A percentile compares a stretch with the other conserved stretches of the same genome.
phyloP scores from a whole-genome alignment of 2,797 vertebrate species.

The Rallus crepitans region DNA sequence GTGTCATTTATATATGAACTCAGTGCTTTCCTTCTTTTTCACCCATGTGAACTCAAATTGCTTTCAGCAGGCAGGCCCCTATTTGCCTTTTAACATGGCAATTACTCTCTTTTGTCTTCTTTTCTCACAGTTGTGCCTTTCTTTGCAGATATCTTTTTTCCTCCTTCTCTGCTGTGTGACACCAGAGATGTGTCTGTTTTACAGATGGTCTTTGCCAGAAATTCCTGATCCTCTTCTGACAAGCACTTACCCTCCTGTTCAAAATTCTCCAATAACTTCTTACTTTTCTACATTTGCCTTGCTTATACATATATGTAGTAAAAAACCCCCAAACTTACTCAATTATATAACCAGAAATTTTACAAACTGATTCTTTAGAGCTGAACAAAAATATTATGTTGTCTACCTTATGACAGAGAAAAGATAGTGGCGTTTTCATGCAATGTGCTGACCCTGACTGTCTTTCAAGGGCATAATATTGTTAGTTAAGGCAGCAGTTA shows the following conservation, averaged over 20 bases:
- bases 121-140: not conserved
- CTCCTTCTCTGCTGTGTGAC: not conserved
- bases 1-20: conserved; percentile 34
- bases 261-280: not conserved
- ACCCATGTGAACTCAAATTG: conserved; percentile 16
- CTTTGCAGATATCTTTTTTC: not conserved
- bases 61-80: conserved; percentile 9
- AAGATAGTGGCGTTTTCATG: not conserved
- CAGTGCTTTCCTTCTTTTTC: not conserved
- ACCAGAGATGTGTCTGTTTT: not conserved
- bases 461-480: not conserved
- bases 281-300: not conserved
- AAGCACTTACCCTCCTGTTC: not conserved
- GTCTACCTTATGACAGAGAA: not conserved
- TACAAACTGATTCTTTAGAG: not conserved
- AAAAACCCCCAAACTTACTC: not conserved
- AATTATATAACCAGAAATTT: not conserved
- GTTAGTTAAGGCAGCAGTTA: not conserved
- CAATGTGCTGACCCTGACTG: not conserved
- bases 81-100: conserved; percentile 10
- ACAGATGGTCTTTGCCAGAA: not conserved
- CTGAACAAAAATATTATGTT: not conserved
- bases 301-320: not conserved
- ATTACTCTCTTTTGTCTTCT: not conserved
- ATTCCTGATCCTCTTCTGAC: not conserved